Evolutionary conservation across 2,797 vertebrate species (phyloP), one percentile per base, ranked within the genome.

Genomic region (Schizothorax lantsangensis): DNA sequence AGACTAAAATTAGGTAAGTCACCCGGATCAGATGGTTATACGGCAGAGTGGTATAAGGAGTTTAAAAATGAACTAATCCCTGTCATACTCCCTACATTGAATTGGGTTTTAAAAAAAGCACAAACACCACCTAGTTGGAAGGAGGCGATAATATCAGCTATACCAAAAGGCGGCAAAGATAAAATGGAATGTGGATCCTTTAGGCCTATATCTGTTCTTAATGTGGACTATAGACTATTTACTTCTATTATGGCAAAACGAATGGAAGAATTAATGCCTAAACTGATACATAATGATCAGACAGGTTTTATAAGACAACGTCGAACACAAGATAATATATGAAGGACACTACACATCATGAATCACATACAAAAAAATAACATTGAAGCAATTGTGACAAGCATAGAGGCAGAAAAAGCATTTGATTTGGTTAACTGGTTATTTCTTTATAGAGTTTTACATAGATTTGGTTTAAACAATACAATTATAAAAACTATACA

Each of bases 241-340:
- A 88, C 86, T 1, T 81, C 83, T 7, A 89, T 88, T 8, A 82
- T 89, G 64, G 62, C 88, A 6, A 88, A 23, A 75, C 10, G 40
- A 59, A 33, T 87, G n/a, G 79, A 90, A 40, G 21, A 64, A 26
- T 52, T 83, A 4, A 9, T 89, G 66, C 73, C 79, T 5, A 40
- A 1, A 0, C 17, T 85, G 4, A 88, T 80, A 17, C 66, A 84
- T 33, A 83, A 74, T 15, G 49, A 85, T 26, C 83, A 89, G 74
- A 87, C 88, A 52, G 74, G 80, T 17, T 89, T 85, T 54, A 82
- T 83, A 66, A 15, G 17, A 33, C 66, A 79, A 73, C 5, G 66
- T 1, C 73, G 86, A 57, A 88, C 88, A 66, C 81, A 88, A 68
- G 71, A 87, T 43, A 85, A 84, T 33, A 52, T 47, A 75, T 9